These are phyloP conservation scores for Orthonyx spaldingii DNA, from an alignment of 2,113 vertebrate species.

Conservation along the genomic window DNA sequence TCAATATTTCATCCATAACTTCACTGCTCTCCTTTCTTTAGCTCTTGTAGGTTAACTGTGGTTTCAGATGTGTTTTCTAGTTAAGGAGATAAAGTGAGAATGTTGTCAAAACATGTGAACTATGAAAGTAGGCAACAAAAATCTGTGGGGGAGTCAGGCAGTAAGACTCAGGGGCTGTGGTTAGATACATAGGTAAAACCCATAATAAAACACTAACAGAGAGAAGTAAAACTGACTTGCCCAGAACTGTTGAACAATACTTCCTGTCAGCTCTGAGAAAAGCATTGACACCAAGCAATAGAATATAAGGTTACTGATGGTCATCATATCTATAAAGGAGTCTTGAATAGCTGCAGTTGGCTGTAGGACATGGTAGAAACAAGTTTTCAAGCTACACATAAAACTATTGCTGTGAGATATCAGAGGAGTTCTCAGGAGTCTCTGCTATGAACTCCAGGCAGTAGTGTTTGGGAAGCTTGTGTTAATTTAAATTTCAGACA, in stretches of 20 bases:
- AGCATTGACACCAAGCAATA: background rate
- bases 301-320: background rate
- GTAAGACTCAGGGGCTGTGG: background rate
- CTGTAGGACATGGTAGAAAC: background rate
- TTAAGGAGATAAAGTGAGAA: background rate
- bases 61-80: background rate
- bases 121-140: background rate
- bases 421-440: background rate
- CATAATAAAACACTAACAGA: background rate
- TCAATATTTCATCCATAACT: background rate
- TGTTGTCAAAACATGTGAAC: background rate
- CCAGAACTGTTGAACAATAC: background rate
- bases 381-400: background rate
- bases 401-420: background rate
- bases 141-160: background rate
- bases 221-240: constrained; percentile 30
- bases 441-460: background rate
- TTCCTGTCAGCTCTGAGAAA: constrained; percentile 23
- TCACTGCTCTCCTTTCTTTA: background rate
- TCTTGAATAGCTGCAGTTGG: background rate
- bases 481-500: constrained; percentile 25
- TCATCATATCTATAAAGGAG: background rate
- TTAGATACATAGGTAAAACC: background rate
- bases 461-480: background rate
- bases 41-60: background rate